Evolutionary conservation across 30 jellyfish, hydroid and myxozoan genomes (phyloP).

Genomic region (Catostylus mosaicus): DNA sequence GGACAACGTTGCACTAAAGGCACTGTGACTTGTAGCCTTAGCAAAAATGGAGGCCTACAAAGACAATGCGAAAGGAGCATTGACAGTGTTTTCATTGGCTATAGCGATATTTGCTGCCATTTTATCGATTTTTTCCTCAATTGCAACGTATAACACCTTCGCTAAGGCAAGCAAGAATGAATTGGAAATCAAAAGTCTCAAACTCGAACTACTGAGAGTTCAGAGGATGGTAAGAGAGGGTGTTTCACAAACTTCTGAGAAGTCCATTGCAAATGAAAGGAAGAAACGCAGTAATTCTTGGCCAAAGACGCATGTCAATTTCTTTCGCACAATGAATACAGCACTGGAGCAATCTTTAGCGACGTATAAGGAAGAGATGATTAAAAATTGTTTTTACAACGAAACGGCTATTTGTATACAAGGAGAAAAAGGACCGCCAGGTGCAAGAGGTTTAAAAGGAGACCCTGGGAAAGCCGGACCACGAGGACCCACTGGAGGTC

Average conservation of each 20-base stretch:
- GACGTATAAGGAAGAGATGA: slow-evolving; percentile 29
- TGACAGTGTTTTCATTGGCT: background rate
- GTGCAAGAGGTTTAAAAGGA: slow-evolving; percentile 39
- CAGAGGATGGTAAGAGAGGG: too few relatives aligned
- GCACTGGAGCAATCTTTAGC: background rate
- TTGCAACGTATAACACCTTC: slow-evolving; percentile 1
- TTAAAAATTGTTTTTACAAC: slow-evolving; percentile 27
- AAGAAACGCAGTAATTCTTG: background rate
- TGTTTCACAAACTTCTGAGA: background rate
- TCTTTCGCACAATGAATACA: background rate
- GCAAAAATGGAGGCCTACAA: too few relatives aligned
- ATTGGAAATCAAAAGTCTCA: too few relatives aligned
- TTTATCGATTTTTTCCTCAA: slow-evolving; percentile 11
- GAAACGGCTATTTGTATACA: slow-evolving; percentile 44
- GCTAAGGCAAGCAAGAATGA: background rate
- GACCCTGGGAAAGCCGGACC: slow-evolving; percentile 32
- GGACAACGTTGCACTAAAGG: too few relatives aligned
- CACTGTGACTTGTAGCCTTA: too few relatives aligned
- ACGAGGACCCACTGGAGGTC: slow-evolving; percentile 27
- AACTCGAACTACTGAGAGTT: too few relatives aligned
- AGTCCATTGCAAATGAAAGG: background rate
- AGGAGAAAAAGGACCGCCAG: slow-evolving; percentile 42
- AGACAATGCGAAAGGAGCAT: background rate
- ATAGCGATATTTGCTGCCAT: background rate
- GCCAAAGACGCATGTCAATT: background rate